Conservation (phyloP, 2,888 invertebrate species). For the Gortyna flavago region DNA sequence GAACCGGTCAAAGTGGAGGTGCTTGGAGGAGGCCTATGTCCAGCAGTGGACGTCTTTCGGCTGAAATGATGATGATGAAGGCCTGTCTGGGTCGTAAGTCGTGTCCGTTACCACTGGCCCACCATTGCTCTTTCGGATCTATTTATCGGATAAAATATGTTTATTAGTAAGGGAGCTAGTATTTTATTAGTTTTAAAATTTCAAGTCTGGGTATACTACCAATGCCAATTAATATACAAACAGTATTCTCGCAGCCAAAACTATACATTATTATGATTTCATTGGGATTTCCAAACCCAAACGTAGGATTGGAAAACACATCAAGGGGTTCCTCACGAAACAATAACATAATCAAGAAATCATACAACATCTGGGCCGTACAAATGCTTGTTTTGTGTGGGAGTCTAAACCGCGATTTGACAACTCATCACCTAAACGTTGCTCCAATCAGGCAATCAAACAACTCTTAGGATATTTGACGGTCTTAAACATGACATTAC, state of each 20-base stretch:
- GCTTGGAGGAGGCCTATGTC: too few relatives aligned
- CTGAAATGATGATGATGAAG: too few relatives aligned
- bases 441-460: conserved; percentile 7
- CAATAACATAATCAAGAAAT: background rate
- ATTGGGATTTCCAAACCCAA: background rate
- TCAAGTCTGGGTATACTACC: background rate
- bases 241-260: too few relatives aligned
- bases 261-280: background rate
- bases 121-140: too few relatives aligned
- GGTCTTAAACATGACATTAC: background rate
- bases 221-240: background rate
- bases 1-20: too few relatives aligned
- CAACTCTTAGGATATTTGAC: background rate
- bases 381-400: background rate
- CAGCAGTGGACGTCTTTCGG: too few relatives aligned
- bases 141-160: too few relatives aligned
- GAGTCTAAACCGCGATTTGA: background rate
- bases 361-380: background rate
- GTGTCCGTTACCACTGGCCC: too few relatives aligned
- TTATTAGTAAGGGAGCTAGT: too few relatives aligned
- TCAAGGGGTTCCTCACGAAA: accelerated
- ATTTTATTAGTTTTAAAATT: background rate
- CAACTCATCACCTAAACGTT: background rate
- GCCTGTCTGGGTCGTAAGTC: too few relatives aligned
- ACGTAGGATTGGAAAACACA: background rate